Conservation (phyloP, 2,797 vertebrate genomes). For the Anguilla obscura region DNA sequence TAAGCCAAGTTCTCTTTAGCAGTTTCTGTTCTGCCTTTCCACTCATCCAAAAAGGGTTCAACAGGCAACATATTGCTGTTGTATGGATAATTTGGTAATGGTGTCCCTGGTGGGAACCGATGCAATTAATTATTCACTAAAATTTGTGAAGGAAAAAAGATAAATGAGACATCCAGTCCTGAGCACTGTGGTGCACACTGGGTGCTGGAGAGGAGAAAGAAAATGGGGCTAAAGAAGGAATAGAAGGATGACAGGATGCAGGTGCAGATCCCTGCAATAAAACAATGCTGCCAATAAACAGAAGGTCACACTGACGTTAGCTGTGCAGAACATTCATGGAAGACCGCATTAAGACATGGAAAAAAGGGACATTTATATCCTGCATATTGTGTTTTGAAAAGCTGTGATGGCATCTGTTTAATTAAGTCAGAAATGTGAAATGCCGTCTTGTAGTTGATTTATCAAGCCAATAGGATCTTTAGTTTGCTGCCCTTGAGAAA, state of each 20-base stretch:
- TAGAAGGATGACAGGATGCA: neutral
- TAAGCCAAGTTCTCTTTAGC: neutral
- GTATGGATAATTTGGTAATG: neutral
- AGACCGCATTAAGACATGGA: conserved; percentile 1
- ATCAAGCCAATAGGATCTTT: conserved; percentile 34
- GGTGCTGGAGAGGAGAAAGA: neutral
- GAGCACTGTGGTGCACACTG: neutral
- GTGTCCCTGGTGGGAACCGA: neutral
- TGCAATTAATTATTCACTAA: neutral
- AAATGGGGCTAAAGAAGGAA: conserved; percentile 15
- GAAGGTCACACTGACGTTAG: conserved; percentile 11
- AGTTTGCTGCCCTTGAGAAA: conserved; percentile 34
- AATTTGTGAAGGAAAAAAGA: neutral
- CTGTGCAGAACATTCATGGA: neutral
- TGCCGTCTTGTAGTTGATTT: conserved; percentile 29
- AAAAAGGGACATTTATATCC: conserved; percentile 16
- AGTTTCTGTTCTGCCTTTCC: neutral
- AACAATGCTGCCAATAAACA: neutral
- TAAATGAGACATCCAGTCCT: neutral
- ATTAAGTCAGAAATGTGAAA: conserved; percentile 31
- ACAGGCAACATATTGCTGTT: conserved; percentile 5
- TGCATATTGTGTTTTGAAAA: conserved; percentile 18
- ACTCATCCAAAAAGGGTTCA: neutral
- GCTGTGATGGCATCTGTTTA: conserved; percentile 27
- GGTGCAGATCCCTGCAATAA: conserved; percentile 3